Base-by-base conservation (phyloP, 2,888 invertebrate genomes). In the Calliopum simillimum region DNA sequence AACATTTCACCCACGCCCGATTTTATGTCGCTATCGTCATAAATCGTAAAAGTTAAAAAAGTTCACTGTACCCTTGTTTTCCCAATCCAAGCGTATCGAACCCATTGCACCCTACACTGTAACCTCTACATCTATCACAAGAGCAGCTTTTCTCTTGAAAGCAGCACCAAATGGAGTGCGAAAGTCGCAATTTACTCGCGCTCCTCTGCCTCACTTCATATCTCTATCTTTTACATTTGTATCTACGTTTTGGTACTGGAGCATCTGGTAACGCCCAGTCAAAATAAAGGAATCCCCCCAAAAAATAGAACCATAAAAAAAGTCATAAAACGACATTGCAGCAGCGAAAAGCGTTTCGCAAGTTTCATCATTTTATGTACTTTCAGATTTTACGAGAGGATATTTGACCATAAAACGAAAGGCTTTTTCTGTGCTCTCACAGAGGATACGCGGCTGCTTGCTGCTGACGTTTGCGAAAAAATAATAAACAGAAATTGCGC, bases 111-210 rank as follows among this genome's bases (percentile, higher is more conserved):
- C 33, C 33, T 33, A 33, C 33, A 8, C 33, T 33, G 33, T 8
- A 33, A 33, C 33, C 33, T n/a, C 33, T 33, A 33, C 8, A 33
- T 33, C 33, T 33, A 33, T 33, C 33, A 33, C 33, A 33, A 33
- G 8, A 33, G 8, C 33, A 33, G 33, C 33, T 33, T 33, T 8
- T 33, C 51, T 51, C 11, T 19, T 3, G 19, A 16, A 49, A 49
- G 66, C 58, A 47, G 58, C 25, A 47, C 23, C 25, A 66, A 66
- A 66, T 66, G 58, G 58, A 66, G 56, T 66, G 66, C 58, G 58
- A 66, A 66, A 66, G 44, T 55, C 44, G 43, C 44, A 53, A 65
- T 65, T 44, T 21, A 12, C 47, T 63, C 25, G 49, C n/a, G 33
- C 46, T 33, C 33, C 8, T 33, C 5, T 3, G 13, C 14, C 61